Evolutionary conservation across 2,797 vertebrate genomes (phyloP), one percentile per base, ranked within the genome.

Genomic region (Melanotaenia nigrans): DNA sequence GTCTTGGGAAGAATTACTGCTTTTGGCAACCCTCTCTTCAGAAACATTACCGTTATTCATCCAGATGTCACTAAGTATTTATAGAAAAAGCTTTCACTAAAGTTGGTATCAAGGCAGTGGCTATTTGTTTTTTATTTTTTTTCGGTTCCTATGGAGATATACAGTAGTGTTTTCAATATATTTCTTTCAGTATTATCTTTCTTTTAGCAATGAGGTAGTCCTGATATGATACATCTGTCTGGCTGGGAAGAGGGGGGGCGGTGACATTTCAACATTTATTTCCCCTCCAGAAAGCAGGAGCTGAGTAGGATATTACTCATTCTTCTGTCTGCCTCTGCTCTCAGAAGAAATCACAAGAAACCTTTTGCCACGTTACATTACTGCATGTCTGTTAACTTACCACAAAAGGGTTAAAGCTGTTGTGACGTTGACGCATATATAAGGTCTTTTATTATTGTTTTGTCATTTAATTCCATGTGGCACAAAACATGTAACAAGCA

Each of bases 221-320:
- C 61, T 78, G 81, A 77, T 79, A 72, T 88, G 85, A 85, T 87
- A 67, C 65, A 78, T 88, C 76, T 55, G 35, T 84, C 82, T 82
- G 80, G 51, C 80, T 42, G 30, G 30, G 30, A 30, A 30, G 30
- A 30, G 30, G 42, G 78, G 75, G 74, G 61, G 67, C 79, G 54
- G 84, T 47, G 90, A 87, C 90, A 83, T 89, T 90, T 88, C 81
- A 87, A 82, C 89, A 90, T 91, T 91, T 78, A 84, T 91, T 85
- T 86, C 40, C 68, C 78, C 77, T 85, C 75, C 33, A 54, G 81
- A 73, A 76, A 79, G 77, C 28, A 32, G 33, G 36, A 65, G 47
- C 67, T 68, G 67, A 85, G 67, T 72, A 64, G 66, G 65, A n/a
- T 75, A 90, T 92, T 90, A 86, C 72, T 91, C 86, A 82, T 71